Base-by-base conservation (phyloP, 2,113 vertebrate species). In the Crotalus viridis region DNA sequence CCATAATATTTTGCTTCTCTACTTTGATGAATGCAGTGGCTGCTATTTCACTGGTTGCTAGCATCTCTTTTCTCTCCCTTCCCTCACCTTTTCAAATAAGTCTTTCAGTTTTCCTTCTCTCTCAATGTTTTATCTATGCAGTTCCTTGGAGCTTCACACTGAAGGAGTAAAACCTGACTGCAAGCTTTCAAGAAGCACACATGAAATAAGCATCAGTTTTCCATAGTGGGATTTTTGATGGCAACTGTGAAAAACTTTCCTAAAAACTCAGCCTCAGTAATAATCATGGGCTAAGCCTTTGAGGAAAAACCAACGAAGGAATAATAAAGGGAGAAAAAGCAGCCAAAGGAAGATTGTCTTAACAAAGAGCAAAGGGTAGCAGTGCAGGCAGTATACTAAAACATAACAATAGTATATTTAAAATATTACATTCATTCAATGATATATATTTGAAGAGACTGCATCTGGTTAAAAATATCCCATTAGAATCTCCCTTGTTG, bases 141-240 rank as follows among this genome's bases (percentile, higher is more conserved):
- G 93, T 97, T 97, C 96, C 96, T 97, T 96, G 81, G 97, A 96
- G 97, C 87, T 96, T 97, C 85, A 69, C 43, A 19, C 48, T 94
- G 56, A 95, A 96, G 88, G 96, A 85, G 88, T 61, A 92, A 94
- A 95, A 95, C 69, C 97, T 96, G 90, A 95, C 93, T 96, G 92
- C 15, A 95, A 94, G 88, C 10, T 96, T 97, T 97, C 92, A 96
- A 96, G 95, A 97, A 94, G 93, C 87, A 96, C 81, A 96, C 96
- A 95, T 94, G n/a, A 95, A 96, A 95, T 88, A 6, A 95, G 10
- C 46, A 95, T 85, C 93, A 64, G 55, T 96, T 93, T 52, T 92
- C 87, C 85, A 46, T 56, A 24, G 26, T 87, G 24, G 85, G 33
- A 94, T 88, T 92, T 55, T 87, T 93, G 52, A 74, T 89, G 74